A percentile compares a stretch with the other conserved stretches of the same genome.
Evolutionary conservation across 2,113 vertebrate genomes (phyloP).

Genomic region (Falco punctatus): DNA sequence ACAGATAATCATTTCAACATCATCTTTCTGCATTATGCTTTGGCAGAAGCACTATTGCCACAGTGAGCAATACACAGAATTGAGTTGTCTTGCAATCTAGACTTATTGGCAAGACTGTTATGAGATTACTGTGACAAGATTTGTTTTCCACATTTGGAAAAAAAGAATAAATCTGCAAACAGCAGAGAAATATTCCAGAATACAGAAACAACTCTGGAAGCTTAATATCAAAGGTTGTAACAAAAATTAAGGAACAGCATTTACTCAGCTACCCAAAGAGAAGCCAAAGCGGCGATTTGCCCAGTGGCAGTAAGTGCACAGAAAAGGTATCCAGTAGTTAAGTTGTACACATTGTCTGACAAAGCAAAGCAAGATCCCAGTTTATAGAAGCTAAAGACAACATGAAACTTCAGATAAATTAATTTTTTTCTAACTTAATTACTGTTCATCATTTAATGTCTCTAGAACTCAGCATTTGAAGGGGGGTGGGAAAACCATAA

Average conservation of each 20-base stretch:
- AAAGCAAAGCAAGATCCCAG: background rate
- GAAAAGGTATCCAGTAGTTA: background rate
- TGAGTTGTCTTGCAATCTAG: background rate
- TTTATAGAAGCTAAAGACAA: background rate
- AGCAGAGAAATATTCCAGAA: background rate
- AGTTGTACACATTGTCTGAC: background rate
- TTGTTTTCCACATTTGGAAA: background rate
- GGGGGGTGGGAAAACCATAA: accelerated
- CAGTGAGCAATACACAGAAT: background rate
- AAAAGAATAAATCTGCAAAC: background rate
- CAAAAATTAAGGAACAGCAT: background rate
- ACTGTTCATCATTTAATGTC: background rate
- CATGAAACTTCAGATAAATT: background rate
- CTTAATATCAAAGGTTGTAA: background rate
- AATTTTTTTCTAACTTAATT: background rate
- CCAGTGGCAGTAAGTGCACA: background rate
- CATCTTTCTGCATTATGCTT: background rate
- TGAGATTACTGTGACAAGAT: background rate
- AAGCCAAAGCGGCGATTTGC: background rate
- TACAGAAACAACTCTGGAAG: background rate
- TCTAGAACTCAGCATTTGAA: background rate
- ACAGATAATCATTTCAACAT: conserved; percentile 12
- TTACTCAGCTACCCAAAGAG: background rate
- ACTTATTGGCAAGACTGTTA: background rate
- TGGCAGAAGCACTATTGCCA: background rate